Evolutionary conservation across 2,797 vertebrate species (phyloP), one percentile per base, ranked within the genome.

Genomic region (Acestrorhynchus altus): DNA sequence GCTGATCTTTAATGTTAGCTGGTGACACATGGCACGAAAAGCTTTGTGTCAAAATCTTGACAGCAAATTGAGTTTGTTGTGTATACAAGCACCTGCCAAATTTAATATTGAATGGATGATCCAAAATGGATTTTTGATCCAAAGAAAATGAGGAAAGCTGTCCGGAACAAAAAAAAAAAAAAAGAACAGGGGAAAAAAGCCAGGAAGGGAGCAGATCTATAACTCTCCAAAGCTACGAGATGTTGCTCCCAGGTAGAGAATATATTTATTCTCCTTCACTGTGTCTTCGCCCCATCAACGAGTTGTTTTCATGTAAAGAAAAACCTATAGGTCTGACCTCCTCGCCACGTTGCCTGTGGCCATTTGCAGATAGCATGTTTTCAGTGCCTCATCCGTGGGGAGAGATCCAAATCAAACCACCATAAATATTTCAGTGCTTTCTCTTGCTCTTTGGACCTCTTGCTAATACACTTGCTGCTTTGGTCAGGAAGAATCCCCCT

Each of bases 391-490:
- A 85, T 95, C 94, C 90, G 87, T 81, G 28, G 92, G 91, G 93
- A 95, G 83, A 87, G 88, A 91, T 95, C 94, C 85, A 85, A 93
- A 94, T 95, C 95, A 94, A 91, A 93, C 86, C 78, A 89, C 87
- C 89, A 94, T 95, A 95, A 97, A 96, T 96, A 97, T 96, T 97
- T 94, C 90, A 95, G 87, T 89, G 91, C 85, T 83, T 80, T 85
- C 84, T 85, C 84, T 80, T 81, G 87, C 91, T 91, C 87, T 87
- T 83, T 68, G 80, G 89, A 93, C 90, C 88, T 87, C 81, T 74
- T 61, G 40, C 84, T 89, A 91, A 89, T 85, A 79, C 85, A 84
- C 83, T 87, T 20, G 73, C 80, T 83, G 86, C 77, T 68, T 77
- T 86, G 86, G 86, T 86, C 87, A 74, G 83, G 71, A 80, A 42